Evolutionary conservation across 1,140 invertebrate genomes (phyloP).

Genomic region (Eriocheir sinensis): DNA sequence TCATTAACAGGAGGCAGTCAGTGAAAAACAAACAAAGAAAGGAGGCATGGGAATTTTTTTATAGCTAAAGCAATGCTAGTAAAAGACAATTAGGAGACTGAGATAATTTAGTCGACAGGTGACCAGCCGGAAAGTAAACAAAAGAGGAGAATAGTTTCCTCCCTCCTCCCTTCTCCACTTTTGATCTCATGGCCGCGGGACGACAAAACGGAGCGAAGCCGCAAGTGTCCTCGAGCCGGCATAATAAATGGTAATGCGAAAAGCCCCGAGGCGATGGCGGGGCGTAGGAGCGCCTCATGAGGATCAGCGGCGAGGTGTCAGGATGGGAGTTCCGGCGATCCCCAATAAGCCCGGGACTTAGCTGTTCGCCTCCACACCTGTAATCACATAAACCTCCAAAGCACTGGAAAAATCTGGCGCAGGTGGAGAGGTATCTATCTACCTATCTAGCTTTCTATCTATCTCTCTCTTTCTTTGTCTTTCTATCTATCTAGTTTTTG

Average conservation of each 20-base stretch:
- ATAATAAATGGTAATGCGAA: conserved; percentile 2
- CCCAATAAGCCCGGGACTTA: conserved; percentile 27
- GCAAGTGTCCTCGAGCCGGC: neutral
- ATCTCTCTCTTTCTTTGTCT: neutral
- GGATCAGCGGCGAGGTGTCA: conserved; percentile 35
- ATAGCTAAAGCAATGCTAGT: too few relatives aligned
- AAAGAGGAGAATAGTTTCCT: too few relatives aligned
- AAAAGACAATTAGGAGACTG: too few relatives aligned
- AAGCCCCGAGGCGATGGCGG: conserved; percentile 12
- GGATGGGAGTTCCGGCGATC: conserved; percentile 41
- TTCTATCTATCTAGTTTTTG: neutral
- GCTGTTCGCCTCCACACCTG: conserved; percentile 30
- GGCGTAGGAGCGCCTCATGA: neutral
- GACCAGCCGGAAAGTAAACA: too few relatives aligned
- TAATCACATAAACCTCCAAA: conserved; percentile 44
- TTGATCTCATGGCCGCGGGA: too few relatives aligned
- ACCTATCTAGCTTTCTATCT: neutral
- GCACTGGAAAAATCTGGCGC: neutral
- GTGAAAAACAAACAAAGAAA: too few relatives aligned
- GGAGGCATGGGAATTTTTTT: too few relatives aligned
- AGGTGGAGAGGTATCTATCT: neutral
- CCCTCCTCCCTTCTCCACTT: conserved; percentile 17
- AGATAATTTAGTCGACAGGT: too few relatives aligned
- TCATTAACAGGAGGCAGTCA: too few relatives aligned
- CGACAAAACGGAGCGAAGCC: neutral